A percentile compares a stretch with the other conserved stretches of the same genome.
These are phyloP conservation scores for Dryococelus australis DNA, from an alignment of 2,888 invertebrate genomes.

Conservation along the genomic window DNA sequence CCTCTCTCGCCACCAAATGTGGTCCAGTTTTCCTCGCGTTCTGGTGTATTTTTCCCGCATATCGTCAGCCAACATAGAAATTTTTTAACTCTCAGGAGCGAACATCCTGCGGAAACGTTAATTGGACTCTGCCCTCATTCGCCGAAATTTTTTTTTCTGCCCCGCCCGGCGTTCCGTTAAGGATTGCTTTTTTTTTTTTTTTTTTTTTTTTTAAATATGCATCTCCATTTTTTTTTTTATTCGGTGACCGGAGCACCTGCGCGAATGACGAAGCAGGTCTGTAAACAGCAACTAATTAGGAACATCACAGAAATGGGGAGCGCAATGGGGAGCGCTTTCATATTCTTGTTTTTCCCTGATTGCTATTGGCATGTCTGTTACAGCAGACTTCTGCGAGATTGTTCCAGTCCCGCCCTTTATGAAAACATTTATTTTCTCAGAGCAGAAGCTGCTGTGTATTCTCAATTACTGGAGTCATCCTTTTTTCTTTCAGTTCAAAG, in stretches of 20 bases:
- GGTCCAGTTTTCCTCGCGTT: too few species aligned
- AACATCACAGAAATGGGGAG: slow-evolving; percentile 4
- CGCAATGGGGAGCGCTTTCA: background rate
- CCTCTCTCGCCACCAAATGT: too few species aligned
- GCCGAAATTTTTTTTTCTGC: background rate
- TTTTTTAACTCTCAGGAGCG: background rate
- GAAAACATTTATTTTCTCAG: background rate
- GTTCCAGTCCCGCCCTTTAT: background rate
- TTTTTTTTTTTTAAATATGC: background rate
- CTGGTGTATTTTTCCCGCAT: too few species aligned
- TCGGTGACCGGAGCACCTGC: background rate
- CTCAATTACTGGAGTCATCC: too few species aligned
- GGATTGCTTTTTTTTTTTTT: background rate
- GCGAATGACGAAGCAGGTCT: background rate
- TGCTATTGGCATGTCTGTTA: background rate
- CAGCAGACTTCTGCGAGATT: background rate
- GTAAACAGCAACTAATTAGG: slow-evolving; percentile 9
- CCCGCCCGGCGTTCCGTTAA: background rate
- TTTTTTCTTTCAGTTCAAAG: too few species aligned
- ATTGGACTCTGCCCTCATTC: background rate
- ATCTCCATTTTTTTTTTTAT: background rate
- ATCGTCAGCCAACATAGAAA: background rate
- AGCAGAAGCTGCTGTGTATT: too few species aligned
- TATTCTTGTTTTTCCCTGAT: background rate
- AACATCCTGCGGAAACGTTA: background rate